Evolutionary conservation across 2,888 invertebrate genomes (phyloP).

Genomic region (Nomada flava): DNA sequence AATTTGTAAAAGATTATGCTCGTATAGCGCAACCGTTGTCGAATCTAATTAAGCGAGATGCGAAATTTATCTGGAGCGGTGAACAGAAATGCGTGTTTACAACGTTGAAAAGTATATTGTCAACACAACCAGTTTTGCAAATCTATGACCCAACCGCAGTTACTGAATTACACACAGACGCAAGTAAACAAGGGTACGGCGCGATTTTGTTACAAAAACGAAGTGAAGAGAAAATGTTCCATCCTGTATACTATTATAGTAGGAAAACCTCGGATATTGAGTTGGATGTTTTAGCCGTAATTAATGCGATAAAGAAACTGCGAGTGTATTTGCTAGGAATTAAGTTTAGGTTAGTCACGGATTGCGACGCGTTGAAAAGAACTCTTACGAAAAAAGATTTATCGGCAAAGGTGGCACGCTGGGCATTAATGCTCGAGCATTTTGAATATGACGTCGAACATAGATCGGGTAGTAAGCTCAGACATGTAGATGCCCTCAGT

Average conservation of each 20-base stretch:
- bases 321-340: background rate
- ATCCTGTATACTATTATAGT: too few species aligned
- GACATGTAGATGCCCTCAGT: background rate
- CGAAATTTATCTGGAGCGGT: background rate
- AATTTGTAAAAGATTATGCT: slow-evolving; percentile 4
- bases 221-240: too few species aligned
- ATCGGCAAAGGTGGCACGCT: slow-evolving; percentile 3
- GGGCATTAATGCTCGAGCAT: slow-evolving; percentile 7
- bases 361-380: background rate
- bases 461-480: background rate
- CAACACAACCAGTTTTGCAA: too few species aligned
- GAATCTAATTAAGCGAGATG: background rate
- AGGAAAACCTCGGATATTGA: background rate
- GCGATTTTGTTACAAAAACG: too few species aligned
- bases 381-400: background rate
- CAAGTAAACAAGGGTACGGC: too few species aligned
- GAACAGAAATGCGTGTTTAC: too few species aligned
- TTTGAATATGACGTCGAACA: background rate
- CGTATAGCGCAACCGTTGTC: background rate
- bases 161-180: too few species aligned
- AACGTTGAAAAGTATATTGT: too few species aligned
- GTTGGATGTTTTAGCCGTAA: background rate
- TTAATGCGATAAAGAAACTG: background rate
- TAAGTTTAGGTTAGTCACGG: background rate
- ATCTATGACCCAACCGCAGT: too few species aligned